Base-by-base conservation (phyloP, 1,140 invertebrate genomes). In the Hesperophylax magnus region DNA sequence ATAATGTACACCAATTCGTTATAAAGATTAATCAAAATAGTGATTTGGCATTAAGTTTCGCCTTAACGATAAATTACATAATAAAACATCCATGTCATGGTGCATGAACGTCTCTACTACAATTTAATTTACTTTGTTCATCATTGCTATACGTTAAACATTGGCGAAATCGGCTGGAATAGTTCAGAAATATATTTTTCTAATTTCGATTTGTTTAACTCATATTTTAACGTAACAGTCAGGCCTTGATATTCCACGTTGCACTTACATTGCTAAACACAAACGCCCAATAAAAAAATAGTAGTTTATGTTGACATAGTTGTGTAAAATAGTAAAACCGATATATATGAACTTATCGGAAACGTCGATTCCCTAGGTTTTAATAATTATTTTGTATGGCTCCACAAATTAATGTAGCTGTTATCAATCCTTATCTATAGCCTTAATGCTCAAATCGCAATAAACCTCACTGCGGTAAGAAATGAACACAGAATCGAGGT, bases 371-470 rank as follows among this genome's bases (percentile, higher is more conserved):
- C 31, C 27, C 17, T 0, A 27, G 1, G 7, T 67, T 11, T 31
- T 67, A 34, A 31, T 67, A 31, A 27, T 67, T 27, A 2, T 67
- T 31, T 20, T 54, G 24, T 18, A 52, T 47, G 1, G 39, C 39
- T 47, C 9, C 39, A 47, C 39, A 47, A 47, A 47, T 47, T 11
- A 47, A 47, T 47, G 39, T 47, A 47, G 39, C 61, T 24, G 69
- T 74, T 81, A 81, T 81, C 80, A 78, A 72, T 60, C 56, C 39
- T 81, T 81, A 81, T 81, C 80, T 53, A 39, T n/a, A 8, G 63
- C 39, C 24, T 69, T 77, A 54, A 81, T 77, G 80, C 71, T n/a
- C 53, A 77, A 81, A 81, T 81, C 75, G 80, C 53, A 77, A 81
- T 81, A 81, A 81, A 77, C 74, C 39, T 34, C 56, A 52, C 54